phyloP scores from a whole-genome alignment of 2,797 vertebrate species.

The Protosalanx chinensis region DNA sequence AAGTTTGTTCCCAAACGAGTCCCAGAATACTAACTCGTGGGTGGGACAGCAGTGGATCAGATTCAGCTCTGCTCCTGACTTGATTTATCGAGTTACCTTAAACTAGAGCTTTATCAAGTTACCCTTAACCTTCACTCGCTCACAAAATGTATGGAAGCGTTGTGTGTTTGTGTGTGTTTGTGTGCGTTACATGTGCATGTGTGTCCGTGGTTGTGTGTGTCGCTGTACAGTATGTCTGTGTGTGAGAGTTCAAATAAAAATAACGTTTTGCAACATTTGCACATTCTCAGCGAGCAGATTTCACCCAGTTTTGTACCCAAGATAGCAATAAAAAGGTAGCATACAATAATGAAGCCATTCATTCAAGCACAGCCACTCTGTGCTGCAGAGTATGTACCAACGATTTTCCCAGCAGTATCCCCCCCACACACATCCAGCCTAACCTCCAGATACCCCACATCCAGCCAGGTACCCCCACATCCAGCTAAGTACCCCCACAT shows the following conservation, averaged over 20 bases:
- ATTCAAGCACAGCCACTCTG: neutral
- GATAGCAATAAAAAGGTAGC: too few relatives aligned
- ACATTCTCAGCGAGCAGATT: too few relatives aligned
- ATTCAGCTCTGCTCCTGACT: neutral
- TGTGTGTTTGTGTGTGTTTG: neutral
- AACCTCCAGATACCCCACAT: neutral
- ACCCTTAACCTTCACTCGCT: conserved; percentile 9
- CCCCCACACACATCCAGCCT: neutral
- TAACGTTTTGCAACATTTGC: neutral
- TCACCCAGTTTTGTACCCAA: too few relatives aligned
- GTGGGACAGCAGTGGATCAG: conserved; percentile 27
- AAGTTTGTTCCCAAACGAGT: neutral
- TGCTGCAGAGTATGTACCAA: neutral
- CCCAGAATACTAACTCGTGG: conserved; percentile 19
- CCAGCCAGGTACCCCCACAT: too few relatives aligned
- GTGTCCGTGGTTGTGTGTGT: neutral
- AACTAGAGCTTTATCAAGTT: conserved; percentile 4
- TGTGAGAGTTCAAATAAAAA: neutral
- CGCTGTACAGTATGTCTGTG: neutral
- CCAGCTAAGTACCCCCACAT: too few relatives aligned
- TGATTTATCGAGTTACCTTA: neutral
- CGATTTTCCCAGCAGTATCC: neutral
- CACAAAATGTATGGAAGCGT: conserved; percentile 25
- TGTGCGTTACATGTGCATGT: conserved; percentile 1
- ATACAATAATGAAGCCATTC: neutral